These are phyloP conservation scores for Vireo altiloquus DNA, from an alignment of 2,113 vertebrate genomes.

Conservation along the genomic window DNA sequence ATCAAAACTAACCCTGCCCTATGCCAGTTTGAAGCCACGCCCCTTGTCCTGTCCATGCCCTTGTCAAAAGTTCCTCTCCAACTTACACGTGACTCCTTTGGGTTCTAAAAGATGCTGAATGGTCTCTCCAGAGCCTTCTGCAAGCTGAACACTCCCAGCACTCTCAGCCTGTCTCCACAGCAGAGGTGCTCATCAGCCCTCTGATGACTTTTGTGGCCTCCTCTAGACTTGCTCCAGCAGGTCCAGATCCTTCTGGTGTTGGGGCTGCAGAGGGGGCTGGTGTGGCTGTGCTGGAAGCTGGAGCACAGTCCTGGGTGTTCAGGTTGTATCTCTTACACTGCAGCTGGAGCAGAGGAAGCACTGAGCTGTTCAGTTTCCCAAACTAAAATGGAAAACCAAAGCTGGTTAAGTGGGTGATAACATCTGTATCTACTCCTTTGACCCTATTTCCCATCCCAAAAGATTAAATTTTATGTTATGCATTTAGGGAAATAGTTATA, in stretches of 20 bases:
- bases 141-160: neutral
- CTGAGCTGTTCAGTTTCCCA: neutral
- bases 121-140: neutral
- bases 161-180: neutral
- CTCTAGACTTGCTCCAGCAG: neutral
- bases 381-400: neutral
- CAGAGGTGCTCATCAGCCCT: neutral
- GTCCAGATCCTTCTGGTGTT: neutral
- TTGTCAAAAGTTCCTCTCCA: neutral
- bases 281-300: neutral
- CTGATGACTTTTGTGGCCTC: no score
- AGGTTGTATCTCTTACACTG: rapidly evolving
- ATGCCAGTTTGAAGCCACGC: neutral
- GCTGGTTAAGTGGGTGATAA: neutral
- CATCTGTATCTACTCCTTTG: neutral
- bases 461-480: neutral
- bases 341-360: neutral
- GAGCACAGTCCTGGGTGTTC: no score
- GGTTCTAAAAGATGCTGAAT: neutral
- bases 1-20: neutral
- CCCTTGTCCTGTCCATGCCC: neutral
- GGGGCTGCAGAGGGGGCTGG: neutral
- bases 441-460: neutral
- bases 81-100: neutral
- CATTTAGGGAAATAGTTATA: neutral